phyloP scores from a whole-genome alignment of 2,113 vertebrate species.

The Cygnus atratus region DNA sequence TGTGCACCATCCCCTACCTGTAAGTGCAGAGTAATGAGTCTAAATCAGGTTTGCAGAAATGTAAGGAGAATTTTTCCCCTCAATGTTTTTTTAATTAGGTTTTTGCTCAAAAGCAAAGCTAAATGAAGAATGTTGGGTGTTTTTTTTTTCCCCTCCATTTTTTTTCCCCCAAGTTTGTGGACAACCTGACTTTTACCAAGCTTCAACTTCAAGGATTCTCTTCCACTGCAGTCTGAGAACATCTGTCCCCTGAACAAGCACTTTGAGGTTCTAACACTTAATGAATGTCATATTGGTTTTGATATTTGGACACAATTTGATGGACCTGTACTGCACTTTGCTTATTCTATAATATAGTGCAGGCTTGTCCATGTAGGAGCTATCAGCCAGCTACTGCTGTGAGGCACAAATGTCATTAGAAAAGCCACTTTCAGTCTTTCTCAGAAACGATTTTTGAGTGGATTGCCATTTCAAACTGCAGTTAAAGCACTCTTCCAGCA shows the following conservation, averaged over 20 bases:
- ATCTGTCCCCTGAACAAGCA: not conserved
- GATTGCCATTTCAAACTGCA: not conserved
- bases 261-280: not conserved
- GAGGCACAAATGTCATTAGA: not conserved
- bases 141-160: not conserved
- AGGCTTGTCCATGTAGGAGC: not conserved
- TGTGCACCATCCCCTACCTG: not conserved
- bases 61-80: accelerated
- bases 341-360: not conserved
- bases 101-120: not conserved
- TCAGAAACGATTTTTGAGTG: not conserved
- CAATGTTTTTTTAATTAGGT: not conserved
- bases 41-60: not conserved
- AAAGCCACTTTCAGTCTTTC: not conserved
- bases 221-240: not conserved
- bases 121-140: not conserved
- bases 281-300: not conserved
- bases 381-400: not conserved
- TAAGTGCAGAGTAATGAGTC: not conserved
- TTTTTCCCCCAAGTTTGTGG: accelerated
- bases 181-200: not conserved
- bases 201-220: not conserved
- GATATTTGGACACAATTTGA: not conserved
- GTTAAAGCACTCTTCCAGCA: not conserved
- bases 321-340: not conserved